Evolutionary conservation across 2,113 vertebrate species (phyloP).

Genomic region (Otolemur garnettii): DNA sequence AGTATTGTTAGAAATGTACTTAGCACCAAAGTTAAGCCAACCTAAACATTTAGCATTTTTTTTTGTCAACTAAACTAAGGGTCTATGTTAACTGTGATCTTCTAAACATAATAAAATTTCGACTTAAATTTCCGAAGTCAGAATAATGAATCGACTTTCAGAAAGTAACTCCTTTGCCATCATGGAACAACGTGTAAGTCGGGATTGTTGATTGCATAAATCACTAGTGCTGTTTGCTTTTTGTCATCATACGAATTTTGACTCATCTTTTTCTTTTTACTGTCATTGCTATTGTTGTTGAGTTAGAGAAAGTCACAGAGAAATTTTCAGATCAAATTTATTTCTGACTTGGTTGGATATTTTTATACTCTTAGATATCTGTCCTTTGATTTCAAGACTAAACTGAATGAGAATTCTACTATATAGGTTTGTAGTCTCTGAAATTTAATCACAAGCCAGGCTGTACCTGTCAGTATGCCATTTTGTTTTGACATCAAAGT

Average conservation of each 20-base stretch:
- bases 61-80: conserved; percentile 38
- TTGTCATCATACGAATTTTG: neutral
- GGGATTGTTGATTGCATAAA: neutral
- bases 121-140: neutral
- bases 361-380: conserved; percentile 55
- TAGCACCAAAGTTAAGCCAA: neutral
- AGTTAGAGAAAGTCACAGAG: conserved; percentile 37
- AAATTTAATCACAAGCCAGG: conserved; percentile 64
- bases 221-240: neutral
- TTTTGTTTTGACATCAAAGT: conserved; percentile 78
- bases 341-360: conserved; percentile 28
- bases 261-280: conserved; percentile 20
- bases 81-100: neutral
- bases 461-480: conserved; percentile 59
- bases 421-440: conserved; percentile 44
- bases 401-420: conserved; percentile 69
- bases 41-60: neutral
- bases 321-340: conserved; percentile 46
- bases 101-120: neutral
- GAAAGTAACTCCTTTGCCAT: neutral
- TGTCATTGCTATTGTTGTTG: neutral
- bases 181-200: neutral
- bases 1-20: neutral
- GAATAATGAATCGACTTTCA: neutral
- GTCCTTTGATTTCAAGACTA: conserved; percentile 53